A percentile compares a stretch with the other conserved stretches of the same genome.
Evolutionary conservation across 2,888 invertebrate species (phyloP).

Genomic region (Nomada fucata): DNA sequence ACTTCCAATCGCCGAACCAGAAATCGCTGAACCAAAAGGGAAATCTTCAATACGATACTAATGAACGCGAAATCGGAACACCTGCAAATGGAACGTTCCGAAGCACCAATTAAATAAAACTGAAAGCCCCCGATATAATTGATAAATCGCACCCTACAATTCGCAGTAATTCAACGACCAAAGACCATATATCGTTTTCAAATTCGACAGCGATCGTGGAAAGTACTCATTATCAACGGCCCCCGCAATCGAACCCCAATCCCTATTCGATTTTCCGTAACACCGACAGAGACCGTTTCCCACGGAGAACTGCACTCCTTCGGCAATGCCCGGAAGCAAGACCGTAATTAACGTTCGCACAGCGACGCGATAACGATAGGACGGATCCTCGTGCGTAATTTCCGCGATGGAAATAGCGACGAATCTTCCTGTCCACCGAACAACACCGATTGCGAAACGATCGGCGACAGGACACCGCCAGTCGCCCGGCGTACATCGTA

Average conservation of each 20-base stretch:
- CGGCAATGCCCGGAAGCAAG: neutral
- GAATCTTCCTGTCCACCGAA: slow-evolving; percentile 4
- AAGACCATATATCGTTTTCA: no score
- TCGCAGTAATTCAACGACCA: no score
- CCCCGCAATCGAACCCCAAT: neutral
- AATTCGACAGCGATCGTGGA: no score
- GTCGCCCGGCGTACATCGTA: neutral
- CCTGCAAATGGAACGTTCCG: no score
- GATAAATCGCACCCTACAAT: no score
- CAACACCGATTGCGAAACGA: slow-evolving; percentile 33
- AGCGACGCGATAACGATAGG: neutral
- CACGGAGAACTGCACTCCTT: neutral
- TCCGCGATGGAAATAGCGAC: neutral
- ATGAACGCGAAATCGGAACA: no score
- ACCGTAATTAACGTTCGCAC: neutral
- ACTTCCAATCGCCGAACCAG: no score
- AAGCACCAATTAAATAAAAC: no score
- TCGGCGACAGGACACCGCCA: slow-evolving; percentile 9
- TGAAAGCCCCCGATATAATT: no score
- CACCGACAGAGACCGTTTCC: neutral
- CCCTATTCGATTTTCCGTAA: neutral
- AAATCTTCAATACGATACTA: no score
- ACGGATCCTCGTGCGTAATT: neutral
- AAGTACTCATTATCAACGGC: neutral
- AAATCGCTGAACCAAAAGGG: no score